phyloP scores from a whole-genome alignment of 2,113 vertebrate species.

The Mormyrus lacerda region DNA sequence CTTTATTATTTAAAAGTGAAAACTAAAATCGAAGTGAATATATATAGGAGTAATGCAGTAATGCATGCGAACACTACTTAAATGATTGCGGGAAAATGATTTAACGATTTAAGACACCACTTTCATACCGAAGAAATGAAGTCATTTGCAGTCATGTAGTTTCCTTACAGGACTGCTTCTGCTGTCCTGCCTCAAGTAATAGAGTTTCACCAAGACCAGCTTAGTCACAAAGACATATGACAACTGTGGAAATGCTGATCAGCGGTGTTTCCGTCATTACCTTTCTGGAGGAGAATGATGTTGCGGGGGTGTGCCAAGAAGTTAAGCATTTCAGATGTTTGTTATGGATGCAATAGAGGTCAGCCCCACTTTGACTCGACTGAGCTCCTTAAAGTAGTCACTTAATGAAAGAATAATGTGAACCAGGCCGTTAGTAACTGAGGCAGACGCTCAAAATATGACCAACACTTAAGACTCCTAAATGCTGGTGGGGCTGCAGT shows the following conservation, averaged over 20 bases:
- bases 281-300: constrained; percentile 8
- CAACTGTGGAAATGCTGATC: constrained; percentile 49
- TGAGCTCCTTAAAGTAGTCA: constrained; percentile 46
- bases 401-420: constrained; percentile 57
- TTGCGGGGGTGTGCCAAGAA: constrained; percentile 24
- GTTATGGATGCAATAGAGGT: constrained; percentile 34
- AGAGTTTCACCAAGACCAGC: constrained; percentile 31
- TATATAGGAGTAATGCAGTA: neutral
- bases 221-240: constrained; percentile 51
- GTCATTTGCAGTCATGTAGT: constrained; percentile 13
- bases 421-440: constrained; percentile 45
- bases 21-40: neutral
- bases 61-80: neutral
- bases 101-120: constrained; percentile 14
- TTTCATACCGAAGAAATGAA: constrained; percentile 15
- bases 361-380: constrained; percentile 28
- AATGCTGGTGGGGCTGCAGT: neutral
- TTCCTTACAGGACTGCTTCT: neutral
- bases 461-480: neutral
- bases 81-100: neutral
- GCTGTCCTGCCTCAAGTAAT: neutral
- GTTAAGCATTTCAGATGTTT: constrained; percentile 44
- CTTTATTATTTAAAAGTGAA: neutral
- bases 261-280: constrained; percentile 51
- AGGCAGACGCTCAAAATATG: constrained; percentile 1